Conservation (phyloP, 2,888 invertebrate genomes). For the Habrosyne pyritoides region DNA sequence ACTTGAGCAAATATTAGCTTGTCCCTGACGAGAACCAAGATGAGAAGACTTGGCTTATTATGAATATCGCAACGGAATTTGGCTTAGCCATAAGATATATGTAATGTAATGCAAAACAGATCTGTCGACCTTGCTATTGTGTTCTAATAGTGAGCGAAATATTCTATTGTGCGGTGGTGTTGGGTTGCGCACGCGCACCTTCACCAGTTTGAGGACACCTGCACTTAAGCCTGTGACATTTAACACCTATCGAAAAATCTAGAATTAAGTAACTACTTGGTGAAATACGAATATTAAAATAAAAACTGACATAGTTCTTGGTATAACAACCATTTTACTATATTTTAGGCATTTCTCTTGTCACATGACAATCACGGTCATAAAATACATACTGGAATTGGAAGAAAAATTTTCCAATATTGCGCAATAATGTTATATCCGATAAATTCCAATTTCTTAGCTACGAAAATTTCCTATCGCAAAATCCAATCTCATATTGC, state of each 20-base stretch:
- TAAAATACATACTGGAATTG: too few relatives aligned
- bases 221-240: slow-evolving; percentile 26
- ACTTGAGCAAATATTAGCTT: not conserved
- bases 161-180: slow-evolving; percentile 57
- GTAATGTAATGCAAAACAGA: slow-evolving; percentile 48
- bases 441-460: not conserved
- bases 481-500: not conserved
- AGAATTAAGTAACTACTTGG: not conserved
- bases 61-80: not conserved
- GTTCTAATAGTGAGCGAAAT: slow-evolving; percentile 67
- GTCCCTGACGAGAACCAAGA: not conserved
- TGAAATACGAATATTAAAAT: too few relatives aligned
- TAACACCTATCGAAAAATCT: slow-evolving; percentile 8
- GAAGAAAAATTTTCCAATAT: not conserved
- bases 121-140: slow-evolving; percentile 66
- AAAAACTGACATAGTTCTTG: too few relatives aligned
- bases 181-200: slow-evolving; percentile 44
- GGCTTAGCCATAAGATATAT: slow-evolving; percentile 16
- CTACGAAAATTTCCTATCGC: not conserved
- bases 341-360: too few relatives aligned
- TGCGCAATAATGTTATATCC: not conserved
- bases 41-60: not conserved
- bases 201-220: slow-evolving; percentile 32
- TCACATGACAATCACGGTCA: too few relatives aligned
- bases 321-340: too few relatives aligned